These are phyloP conservation scores for Penaeus monodon DNA, from an alignment of 2,888 invertebrate species.

Conservation along the genomic window DNA sequence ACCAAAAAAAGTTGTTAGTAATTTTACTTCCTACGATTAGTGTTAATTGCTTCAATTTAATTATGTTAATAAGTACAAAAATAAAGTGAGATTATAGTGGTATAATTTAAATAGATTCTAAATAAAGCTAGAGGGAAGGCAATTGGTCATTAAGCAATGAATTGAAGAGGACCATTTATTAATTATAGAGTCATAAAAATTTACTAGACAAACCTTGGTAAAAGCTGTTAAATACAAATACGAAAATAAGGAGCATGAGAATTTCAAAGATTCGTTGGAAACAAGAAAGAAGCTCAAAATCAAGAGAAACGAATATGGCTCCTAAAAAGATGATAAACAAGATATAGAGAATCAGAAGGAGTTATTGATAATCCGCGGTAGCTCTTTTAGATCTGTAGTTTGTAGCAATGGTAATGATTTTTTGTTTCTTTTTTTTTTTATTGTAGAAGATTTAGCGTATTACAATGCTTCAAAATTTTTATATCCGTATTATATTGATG, in stretches of 20 bases:
- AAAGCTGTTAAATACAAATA: no score
- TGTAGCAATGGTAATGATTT: no score
- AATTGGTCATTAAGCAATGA: no score
- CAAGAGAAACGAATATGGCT: neutral
- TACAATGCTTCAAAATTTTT: neutral
- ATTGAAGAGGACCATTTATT: no score
- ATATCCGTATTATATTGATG: neutral
- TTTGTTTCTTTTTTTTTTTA: neutral
- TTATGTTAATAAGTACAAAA: no score
- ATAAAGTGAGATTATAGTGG: no score
- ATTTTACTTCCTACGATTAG: neutral
- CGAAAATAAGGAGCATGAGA: neutral
- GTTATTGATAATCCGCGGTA: neutral
- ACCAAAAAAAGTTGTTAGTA: neutral
- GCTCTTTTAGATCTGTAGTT: neutral
- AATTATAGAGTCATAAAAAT: no score
- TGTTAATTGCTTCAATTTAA: no score
- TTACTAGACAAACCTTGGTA: no score
- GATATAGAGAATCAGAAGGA: neutral
- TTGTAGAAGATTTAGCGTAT: no score
- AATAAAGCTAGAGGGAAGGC: no score
- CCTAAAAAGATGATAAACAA: neutral
- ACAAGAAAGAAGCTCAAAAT: neutral
- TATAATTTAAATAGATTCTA: no score
- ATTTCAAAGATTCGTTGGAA: neutral